Conservation (phyloP, 2,888 invertebrate species). For the Orgyia antiqua region DNA sequence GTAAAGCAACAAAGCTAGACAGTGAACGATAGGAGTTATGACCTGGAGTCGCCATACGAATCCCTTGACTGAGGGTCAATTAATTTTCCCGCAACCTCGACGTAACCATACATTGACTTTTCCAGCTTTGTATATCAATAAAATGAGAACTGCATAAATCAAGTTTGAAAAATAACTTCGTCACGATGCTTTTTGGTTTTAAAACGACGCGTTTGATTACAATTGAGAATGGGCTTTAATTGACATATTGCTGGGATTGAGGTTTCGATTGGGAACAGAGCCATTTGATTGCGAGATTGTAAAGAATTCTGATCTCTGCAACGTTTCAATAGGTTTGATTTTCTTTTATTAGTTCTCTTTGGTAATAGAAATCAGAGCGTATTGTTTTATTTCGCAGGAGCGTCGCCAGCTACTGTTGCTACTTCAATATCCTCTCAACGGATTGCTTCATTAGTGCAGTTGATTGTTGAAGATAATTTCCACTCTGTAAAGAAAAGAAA, state of each 20-base stretch:
- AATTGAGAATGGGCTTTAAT: constrained; percentile 54
- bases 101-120: constrained; percentile 72
- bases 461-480: constrained; percentile 59
- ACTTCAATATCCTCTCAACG: constrained; percentile 69
- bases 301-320: constrained; percentile 33
- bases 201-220: constrained; percentile 53
- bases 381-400: constrained; percentile 64
- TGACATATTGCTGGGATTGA: constrained; percentile 64
- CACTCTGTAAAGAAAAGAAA: constrained; percentile 64
- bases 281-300: constrained; percentile 52
- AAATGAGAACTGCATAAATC: constrained; percentile 37
- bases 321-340: constrained; percentile 41
- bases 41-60: constrained; percentile 75
- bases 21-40: constrained; percentile 64
- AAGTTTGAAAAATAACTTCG: constrained; percentile 65
- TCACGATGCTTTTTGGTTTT: constrained; percentile 58
- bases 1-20: constrained; percentile 76
- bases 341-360: constrained; percentile 31
- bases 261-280: constrained; percentile 51
- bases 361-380: constrained; percentile 35
- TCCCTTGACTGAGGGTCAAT: constrained; percentile 63
- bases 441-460: constrained; percentile 72
- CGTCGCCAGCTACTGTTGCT: constrained; percentile 54
- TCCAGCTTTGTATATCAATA: constrained; percentile 24
- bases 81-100: constrained; percentile 49